These are phyloP conservation scores for Eira barbara DNA, from an alignment of 2,113 vertebrate genomes.

Conservation along the genomic window DNA sequence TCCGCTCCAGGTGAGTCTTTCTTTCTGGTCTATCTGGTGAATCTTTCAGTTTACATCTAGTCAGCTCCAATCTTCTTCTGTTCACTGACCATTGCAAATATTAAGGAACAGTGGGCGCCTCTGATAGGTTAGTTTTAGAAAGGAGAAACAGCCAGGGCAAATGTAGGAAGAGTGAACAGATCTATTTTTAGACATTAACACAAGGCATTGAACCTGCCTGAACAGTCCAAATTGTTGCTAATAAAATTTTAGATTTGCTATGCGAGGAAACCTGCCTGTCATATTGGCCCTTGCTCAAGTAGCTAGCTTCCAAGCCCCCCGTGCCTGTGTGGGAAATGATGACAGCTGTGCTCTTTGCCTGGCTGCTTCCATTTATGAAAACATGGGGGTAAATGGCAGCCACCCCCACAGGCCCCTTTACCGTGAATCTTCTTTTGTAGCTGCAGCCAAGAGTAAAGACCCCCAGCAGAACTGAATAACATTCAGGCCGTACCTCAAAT, in stretches of 20 bases:
- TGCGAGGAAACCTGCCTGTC: slow-evolving; percentile 16
- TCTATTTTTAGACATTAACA: slow-evolving; percentile 23
- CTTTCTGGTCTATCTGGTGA: neutral
- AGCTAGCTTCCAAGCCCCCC: neutral
- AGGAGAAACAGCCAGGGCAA: neutral
- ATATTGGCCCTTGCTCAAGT: slow-evolving; percentile 38
- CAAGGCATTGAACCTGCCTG: neutral
- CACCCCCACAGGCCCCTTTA: slow-evolving; percentile 30
- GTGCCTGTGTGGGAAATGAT: neutral
- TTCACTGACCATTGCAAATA: slow-evolving; percentile 21
- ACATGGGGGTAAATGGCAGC: slow-evolving; percentile 42
- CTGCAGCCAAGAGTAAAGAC: slow-evolving; percentile 38
- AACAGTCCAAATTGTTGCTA: slow-evolving; percentile 32
- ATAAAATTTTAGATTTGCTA: slow-evolving; percentile 41
- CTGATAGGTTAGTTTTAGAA: neutral
- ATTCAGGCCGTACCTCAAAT: neutral
- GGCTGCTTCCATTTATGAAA: slow-evolving; percentile 65
- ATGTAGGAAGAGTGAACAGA: neutral
- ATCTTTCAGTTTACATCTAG: neutral
- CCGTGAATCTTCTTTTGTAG: slow-evolving; percentile 34
- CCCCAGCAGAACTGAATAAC: neutral
- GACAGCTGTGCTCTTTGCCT: slow-evolving; percentile 63
- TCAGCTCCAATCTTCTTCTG: neutral
- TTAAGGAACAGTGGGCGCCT: neutral
- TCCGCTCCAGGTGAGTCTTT: slow-evolving; percentile 30